A percentile compares a stretch with the other conserved stretches of the same genome.
These are phyloP conservation scores for Mustela lutreola DNA, from an alignment of 2,113 vertebrate genomes.

Conservation along the genomic window DNA sequence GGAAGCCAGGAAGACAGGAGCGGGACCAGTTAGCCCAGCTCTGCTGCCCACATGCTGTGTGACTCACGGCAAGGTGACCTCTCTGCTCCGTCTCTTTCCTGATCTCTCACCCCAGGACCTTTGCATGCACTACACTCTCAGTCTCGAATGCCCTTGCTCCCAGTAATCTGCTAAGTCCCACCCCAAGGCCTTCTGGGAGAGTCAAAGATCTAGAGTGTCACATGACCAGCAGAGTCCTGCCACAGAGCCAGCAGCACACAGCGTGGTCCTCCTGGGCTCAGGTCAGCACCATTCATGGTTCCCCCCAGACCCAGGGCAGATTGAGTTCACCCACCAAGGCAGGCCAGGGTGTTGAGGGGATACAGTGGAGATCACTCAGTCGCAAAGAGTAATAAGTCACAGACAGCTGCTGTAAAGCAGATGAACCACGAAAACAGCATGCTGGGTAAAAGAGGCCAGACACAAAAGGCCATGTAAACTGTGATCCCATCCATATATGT, in stretches of 20 bases:
- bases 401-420: rapidly evolving
- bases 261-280: neutral
- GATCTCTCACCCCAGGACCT: neutral
- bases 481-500: neutral
- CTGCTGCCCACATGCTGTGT: neutral
- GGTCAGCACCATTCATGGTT: neutral
- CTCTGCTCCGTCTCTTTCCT: neutral
- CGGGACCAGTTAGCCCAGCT: neutral
- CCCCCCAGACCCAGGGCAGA: neutral
- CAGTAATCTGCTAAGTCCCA: neutral
- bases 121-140: neutral
- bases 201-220: neutral
- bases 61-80: neutral
- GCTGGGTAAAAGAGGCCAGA: neutral
- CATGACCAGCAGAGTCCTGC: neutral
- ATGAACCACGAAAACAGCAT: neutral
- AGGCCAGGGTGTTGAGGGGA: neutral
- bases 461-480: neutral
- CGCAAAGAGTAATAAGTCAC: neutral
- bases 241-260: neutral
- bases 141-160: neutral
- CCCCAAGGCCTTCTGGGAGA: neutral
- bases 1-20: neutral
- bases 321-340: neutral
- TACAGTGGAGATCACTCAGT: neutral